These are phyloP conservation scores for Teinopalpus imperialis DNA, from an alignment of 2,888 invertebrate species.

Conservation along the genomic window DNA sequence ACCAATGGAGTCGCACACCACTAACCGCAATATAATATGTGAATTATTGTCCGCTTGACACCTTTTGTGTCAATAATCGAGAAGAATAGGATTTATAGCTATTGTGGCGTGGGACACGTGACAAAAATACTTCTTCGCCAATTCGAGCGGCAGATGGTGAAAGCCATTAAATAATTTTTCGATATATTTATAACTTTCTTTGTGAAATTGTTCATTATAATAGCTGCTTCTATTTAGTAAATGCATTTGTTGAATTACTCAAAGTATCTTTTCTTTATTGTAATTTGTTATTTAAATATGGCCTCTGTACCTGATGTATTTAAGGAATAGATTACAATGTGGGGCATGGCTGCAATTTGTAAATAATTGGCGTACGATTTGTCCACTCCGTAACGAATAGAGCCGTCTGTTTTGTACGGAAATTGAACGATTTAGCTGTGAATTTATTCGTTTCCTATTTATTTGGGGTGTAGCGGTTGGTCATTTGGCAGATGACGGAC, in stretches of 20 bases:
- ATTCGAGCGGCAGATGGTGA: slow-evolving; percentile 57
- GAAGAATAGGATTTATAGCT: slow-evolving; percentile 58
- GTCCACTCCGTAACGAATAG: slow-evolving; percentile 63
- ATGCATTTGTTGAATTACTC: slow-evolving; percentile 43
- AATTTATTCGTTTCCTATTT: slow-evolving; percentile 67
- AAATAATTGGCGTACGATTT: slow-evolving; percentile 42
- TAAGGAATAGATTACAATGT: slow-evolving; percentile 25
- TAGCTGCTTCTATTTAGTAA: slow-evolving; percentile 42
- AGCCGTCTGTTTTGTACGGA: slow-evolving; percentile 63
- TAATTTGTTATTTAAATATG: slow-evolving; percentile 24
- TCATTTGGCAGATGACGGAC: slow-evolving; percentile 45
- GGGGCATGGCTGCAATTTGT: slow-evolving; percentile 27
- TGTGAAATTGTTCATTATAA: slow-evolving; percentile 41
- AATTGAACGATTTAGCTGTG: slow-evolving; percentile 70
- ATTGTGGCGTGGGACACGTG: slow-evolving; percentile 60
- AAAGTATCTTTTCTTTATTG: slow-evolving; percentile 32
- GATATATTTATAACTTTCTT: slow-evolving; percentile 47
- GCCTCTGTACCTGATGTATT: background rate
- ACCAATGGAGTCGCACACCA: slow-evolving; percentile 37
- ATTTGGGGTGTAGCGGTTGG: slow-evolving; percentile 58
- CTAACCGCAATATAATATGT: slow-evolving; percentile 53
- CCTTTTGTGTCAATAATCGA: slow-evolving; percentile 62
- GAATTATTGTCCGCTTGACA: slow-evolving; percentile 63
- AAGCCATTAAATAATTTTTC: slow-evolving; percentile 47
- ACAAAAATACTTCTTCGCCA: slow-evolving; percentile 50